phyloP scores from a whole-genome alignment of 2,797 vertebrate genomes.

The Sitta carolinensis region DNA sequence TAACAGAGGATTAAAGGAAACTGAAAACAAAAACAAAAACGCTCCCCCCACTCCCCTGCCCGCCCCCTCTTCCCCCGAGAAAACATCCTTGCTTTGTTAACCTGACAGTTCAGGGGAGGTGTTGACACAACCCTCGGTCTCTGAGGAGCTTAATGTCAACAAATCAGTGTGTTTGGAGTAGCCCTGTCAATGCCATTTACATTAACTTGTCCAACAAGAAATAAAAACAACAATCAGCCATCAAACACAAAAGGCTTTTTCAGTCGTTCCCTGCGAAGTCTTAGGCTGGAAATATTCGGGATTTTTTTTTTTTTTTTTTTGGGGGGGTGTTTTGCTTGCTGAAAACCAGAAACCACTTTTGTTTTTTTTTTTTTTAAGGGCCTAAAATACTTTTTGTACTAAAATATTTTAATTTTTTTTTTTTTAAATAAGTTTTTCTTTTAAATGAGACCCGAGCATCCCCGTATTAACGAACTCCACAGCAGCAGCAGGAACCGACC shows the following conservation, averaged over 20 bases:
- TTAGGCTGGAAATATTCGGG: not conserved
- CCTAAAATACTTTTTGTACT: not conserved
- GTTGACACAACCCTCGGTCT: constrained; percentile 70
- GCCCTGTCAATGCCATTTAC: constrained; percentile 66
- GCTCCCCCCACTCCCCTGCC: no score
- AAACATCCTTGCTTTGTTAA: constrained; percentile 69
- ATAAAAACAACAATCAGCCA: constrained; percentile 65
- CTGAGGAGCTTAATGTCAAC: constrained; percentile 55
- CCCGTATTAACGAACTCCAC: not conserved
- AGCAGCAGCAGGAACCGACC: not conserved
- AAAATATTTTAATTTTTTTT: not conserved
- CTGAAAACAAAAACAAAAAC: constrained; percentile 66
- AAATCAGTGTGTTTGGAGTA: constrained; percentile 63
- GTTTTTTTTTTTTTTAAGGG: not conserved
- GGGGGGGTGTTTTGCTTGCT: not conserved
- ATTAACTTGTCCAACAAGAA: constrained; percentile 63
- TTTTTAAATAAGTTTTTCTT: not conserved
- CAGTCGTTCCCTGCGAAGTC: not conserved
- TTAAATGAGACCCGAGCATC: not conserved
- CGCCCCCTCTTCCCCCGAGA: no score
- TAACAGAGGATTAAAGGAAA: constrained; percentile 66
- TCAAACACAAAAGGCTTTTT: constrained; percentile 52
- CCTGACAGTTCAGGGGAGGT: constrained; percentile 62
- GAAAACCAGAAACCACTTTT: constrained; percentile 23
- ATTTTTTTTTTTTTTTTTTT: not conserved